phyloP scores from a whole-genome alignment of 2,797 vertebrate genomes.

The Lutjanus campechanus region DNA sequence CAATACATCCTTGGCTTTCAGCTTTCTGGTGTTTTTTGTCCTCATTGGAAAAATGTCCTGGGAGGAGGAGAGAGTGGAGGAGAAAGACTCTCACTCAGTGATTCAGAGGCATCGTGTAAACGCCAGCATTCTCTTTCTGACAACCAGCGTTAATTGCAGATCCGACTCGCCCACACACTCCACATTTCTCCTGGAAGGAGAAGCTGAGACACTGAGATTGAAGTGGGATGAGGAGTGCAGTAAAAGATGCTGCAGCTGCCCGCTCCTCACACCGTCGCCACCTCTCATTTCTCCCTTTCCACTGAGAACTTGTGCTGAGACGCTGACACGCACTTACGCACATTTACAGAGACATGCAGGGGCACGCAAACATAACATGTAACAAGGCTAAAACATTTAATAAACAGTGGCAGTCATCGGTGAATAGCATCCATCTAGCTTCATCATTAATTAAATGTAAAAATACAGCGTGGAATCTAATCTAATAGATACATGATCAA shows the following conservation, averaged over 20 bases:
- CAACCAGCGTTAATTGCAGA: slow-evolving; percentile 89
- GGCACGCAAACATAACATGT: slow-evolving; percentile 61
- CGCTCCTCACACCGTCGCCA: slow-evolving; percentile 80
- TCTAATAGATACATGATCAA: slow-evolving; percentile 29
- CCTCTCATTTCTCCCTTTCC: slow-evolving; percentile 77
- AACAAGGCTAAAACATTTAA: slow-evolving; percentile 70
- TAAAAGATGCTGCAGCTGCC: slow-evolving; percentile 84
- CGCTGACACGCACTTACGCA: slow-evolving; percentile 57
- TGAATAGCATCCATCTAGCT: slow-evolving; percentile 49
- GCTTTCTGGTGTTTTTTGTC: slow-evolving; percentile 82
- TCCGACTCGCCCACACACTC: slow-evolving; percentile 89
- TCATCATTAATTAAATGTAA: slow-evolving; percentile 36
- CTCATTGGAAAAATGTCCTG: slow-evolving; percentile 83
- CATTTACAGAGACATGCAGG: slow-evolving; percentile 60
- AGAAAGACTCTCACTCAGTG: slow-evolving; percentile 85
- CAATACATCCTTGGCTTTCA: slow-evolving; percentile 79
- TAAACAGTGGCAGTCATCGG: slow-evolving; percentile 60
- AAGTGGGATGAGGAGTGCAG: slow-evolving; percentile 85
- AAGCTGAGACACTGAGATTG: slow-evolving; percentile 86
- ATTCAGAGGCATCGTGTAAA: slow-evolving; percentile 88
- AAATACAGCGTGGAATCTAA: slow-evolving; percentile 33
- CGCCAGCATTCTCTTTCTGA: slow-evolving; percentile 88
- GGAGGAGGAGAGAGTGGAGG: slow-evolving; percentile 80
- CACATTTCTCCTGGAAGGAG: slow-evolving; percentile 86
- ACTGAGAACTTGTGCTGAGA: slow-evolving; percentile 74